Evolutionary conservation across 2,113 vertebrate genomes (phyloP), one percentile per base, ranked within the genome.

Genomic region (Syngnathus floridae): DNA sequence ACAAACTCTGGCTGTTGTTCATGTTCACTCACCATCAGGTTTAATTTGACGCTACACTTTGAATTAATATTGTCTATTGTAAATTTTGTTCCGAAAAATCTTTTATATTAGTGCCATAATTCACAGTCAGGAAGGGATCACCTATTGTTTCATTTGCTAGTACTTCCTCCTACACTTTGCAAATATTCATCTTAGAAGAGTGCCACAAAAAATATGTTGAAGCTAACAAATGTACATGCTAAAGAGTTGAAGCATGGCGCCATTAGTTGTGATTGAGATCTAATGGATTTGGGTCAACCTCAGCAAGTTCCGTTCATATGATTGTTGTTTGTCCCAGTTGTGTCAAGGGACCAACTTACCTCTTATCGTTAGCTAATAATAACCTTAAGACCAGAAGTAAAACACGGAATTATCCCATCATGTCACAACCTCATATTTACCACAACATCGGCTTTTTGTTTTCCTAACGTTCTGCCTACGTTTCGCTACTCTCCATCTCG

Each of bases 341-440:
- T 45, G 13, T 45, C 16, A 48, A 48, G 41, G 10, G 10, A 43
- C 1, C 41, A 11, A 11, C 16, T 48, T 31, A 7, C 17, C 17
- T 19, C 16, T 21, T 7, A 52, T n/a, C 10, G 8, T 38, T n/a
- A 16, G 7, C 56, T 21, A 21, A 41, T 38, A 40, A 11, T 21
- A 38, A 40, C 17, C 36, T 70, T 43, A 62, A 76, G 60, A 69
- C 68, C 51, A 67, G 45, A 63, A 66, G 57, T 8, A 12, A 71
- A 72, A 77, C 67, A 16, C 45, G 36, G 9, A 68, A 71, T 69
- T 65, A 54, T 68, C 57, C 74, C 40, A 41, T 49, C 4, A 62
- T 68, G 35, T 79, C 62, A 64, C 62, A 46, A 48, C 64, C 54
- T 45, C 26, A 70, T 87, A 67, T 85, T 84, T 86, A 86, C 70